phyloP scores from a whole-genome alignment of 2,113 vertebrate species.

The Nibea albiflora region DNA sequence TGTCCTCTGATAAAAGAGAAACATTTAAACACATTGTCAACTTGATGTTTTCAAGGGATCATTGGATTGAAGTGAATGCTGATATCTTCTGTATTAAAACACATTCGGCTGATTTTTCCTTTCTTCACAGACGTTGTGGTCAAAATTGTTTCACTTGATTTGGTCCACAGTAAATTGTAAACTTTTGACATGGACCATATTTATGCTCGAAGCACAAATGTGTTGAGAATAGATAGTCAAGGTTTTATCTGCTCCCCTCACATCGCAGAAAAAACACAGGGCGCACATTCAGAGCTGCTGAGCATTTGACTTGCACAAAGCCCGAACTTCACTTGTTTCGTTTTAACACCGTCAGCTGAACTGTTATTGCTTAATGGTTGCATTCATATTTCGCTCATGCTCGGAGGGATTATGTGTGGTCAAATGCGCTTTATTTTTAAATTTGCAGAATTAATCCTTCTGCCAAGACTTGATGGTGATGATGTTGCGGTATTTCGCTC shows the following conservation, averaged over 20 bases:
- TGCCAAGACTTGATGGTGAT: conserved; percentile 16
- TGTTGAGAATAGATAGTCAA: background rate
- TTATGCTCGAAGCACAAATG: conserved; percentile 11
- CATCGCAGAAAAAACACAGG: conserved; percentile 14
- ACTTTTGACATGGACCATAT: background rate
- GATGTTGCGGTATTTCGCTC: background rate
- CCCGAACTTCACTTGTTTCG: conserved; percentile 27
- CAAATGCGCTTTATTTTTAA: conserved; percentile 48
- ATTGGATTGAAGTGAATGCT: background rate
- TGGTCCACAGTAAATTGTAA: background rate
- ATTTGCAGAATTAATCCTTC: conserved; percentile 45
- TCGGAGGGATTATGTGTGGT: conserved; percentile 47
- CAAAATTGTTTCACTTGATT: background rate
- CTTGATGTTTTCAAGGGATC: background rate
- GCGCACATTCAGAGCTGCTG: background rate
- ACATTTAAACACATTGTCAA: background rate
- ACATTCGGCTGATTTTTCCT: background rate
- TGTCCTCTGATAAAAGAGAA: background rate
- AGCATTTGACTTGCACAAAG: conserved; percentile 36
- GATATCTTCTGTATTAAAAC: background rate
- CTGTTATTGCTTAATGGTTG: conserved; percentile 35
- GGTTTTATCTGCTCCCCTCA: background rate
- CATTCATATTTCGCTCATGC: conserved; percentile 42
- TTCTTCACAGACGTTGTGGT: conserved; percentile 1
- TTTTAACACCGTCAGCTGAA: conserved; percentile 46